phyloP scores from a whole-genome alignment of 2,113 vertebrate genomes.

The Pedetes capensis region DNA sequence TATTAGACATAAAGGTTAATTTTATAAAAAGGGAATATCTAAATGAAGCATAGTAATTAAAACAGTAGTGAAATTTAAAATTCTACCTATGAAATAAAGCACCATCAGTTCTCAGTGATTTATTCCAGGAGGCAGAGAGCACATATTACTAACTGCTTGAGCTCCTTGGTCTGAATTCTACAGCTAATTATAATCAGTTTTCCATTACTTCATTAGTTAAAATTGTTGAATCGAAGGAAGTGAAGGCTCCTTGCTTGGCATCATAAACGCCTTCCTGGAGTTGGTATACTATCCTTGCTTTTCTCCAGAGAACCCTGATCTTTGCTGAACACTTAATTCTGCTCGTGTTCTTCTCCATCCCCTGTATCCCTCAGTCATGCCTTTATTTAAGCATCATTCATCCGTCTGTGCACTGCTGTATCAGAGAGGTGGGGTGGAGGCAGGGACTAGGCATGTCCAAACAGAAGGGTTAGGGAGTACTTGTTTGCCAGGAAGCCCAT shows the following conservation, averaged over 20 bases:
- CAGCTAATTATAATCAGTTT: neutral
- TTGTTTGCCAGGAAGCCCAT: neutral
- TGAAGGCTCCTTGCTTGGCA: neutral
- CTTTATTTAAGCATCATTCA: neutral
- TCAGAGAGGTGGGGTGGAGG: neutral
- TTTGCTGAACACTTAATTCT: neutral
- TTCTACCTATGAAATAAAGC: neutral
- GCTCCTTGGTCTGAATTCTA: neutral
- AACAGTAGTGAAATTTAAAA: neutral
- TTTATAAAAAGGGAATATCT: neutral
- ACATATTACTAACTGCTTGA: neutral
- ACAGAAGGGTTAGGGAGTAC: neutral
- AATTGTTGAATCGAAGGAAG: neutral
- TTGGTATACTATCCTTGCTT: neutral
- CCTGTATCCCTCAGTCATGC: neutral
- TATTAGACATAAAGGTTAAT: no score
- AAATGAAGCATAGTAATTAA: neutral
- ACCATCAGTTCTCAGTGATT: neutral
- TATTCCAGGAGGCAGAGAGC: neutral
- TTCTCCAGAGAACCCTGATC: neutral
- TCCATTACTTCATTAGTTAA: neutral
- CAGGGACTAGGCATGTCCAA: neutral
- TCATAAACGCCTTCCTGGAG: neutral
- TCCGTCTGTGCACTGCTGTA: neutral
- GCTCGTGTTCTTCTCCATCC: neutral